A percentile compares a stretch with the other conserved stretches of the same genome.
Evolutionary conservation across 1,140 invertebrate genomes (phyloP).

Genomic region (Homalodisca vitripennis): DNA sequence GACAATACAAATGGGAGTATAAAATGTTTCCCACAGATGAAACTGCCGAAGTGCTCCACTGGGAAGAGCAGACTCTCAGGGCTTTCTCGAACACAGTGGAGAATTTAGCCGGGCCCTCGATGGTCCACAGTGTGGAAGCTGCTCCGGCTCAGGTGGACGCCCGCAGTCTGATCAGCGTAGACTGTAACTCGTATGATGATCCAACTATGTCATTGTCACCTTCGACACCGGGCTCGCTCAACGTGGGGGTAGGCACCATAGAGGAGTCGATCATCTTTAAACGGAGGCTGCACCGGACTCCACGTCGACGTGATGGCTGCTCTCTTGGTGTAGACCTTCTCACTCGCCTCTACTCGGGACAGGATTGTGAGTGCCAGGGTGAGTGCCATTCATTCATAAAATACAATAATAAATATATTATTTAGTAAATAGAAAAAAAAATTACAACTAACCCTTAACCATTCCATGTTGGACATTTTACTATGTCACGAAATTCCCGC

Average conservation of each 20-base stretch:
- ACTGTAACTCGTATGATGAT: not conserved
- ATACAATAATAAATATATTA: too few relatives aligned
- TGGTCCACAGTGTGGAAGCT: not conserved
- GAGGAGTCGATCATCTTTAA: not conserved
- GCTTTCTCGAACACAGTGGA: not conserved
- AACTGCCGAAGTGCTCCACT: conserved; percentile 6
- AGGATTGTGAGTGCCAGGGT: not conserved
- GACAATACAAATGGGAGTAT: too few relatives aligned
- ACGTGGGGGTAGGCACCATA: not conserved
- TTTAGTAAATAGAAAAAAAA: too few relatives aligned
- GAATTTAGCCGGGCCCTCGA: not conserved
- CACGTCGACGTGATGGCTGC: conserved; percentile 7
- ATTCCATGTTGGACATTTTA: too few relatives aligned
- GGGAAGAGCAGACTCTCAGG: conserved; percentile 18
- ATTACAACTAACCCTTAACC: too few relatives aligned
- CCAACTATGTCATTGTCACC: not conserved
- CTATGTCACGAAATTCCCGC: too few relatives aligned
- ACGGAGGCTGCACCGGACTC: not conserved
- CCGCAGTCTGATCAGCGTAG: conserved; percentile 16
- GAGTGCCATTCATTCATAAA: too few relatives aligned
- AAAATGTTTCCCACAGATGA: too few relatives aligned
- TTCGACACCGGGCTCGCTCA: not conserved
- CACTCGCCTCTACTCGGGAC: not conserved
- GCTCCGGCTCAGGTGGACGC: not conserved
- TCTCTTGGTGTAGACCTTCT: conserved; percentile 22